Conservation (phyloP, 2,797 vertebrate genomes). For the Rhinella marina region DNA sequence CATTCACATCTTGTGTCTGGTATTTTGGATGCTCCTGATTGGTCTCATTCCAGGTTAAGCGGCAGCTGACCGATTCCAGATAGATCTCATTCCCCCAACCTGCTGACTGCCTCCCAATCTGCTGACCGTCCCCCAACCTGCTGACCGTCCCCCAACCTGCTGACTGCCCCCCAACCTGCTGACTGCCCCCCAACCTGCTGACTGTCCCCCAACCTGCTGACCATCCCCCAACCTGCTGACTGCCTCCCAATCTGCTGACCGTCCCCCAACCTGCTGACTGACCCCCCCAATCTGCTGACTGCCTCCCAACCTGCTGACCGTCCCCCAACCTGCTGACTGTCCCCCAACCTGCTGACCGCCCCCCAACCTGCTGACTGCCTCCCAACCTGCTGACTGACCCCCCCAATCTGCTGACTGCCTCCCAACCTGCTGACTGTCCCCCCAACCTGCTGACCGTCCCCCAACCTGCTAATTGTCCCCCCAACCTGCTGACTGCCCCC, state of each 20-base stretch:
- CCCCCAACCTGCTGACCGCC: too few species aligned
- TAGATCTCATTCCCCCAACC: background rate
- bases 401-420: background rate
- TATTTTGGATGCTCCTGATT: background rate
- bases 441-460: too few species aligned
- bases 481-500: too few species aligned
- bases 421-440: too few species aligned
- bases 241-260: background rate
- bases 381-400: too few species aligned
- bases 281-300: too few species aligned
- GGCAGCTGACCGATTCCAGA: constrained; percentile 31
- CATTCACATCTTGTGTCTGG: background rate
- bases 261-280: background rate
- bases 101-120: background rate
- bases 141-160: background rate
- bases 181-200: too few species aligned
- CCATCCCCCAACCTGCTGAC: too few species aligned
- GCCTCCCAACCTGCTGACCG: too few species aligned
- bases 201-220: background rate
- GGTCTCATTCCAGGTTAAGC: constrained; percentile 16
- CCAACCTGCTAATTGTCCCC: background rate
- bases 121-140: too few species aligned
- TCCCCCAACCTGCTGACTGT: background rate
- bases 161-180: too few species aligned
- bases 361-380: background rate